Base-by-base conservation (phyloP, 2,797 vertebrate genomes). In the Forpus xanthops region DNA sequence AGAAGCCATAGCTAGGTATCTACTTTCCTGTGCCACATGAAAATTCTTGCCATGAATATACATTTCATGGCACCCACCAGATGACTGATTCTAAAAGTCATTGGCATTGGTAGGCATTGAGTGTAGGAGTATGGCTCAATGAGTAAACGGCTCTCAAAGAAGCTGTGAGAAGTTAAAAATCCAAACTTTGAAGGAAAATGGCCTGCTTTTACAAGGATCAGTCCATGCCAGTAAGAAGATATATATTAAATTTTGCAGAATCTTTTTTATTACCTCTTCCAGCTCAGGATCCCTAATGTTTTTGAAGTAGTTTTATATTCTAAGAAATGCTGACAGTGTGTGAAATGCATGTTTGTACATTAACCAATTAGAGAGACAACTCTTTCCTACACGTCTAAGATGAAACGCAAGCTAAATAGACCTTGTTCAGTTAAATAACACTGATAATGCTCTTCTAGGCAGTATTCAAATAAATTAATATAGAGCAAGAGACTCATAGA, bases 11-110 rank as follows among this genome's bases (percentile, higher is more conserved):
- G 50, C 25, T 39, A 42, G 39, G 3, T 67, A 27, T 28, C 27
- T 64, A 6, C 24, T 35, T 60, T 71, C 35, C 25, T 56, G 8
- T 30, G 15, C 8, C 15, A 33, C 13, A 25, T n/a, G 42, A 33
- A 64, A 21, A 55, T 19, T 58, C 35, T 44, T 77, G 21, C 15
- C 0, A 0, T 33, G n/a, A 56, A 6, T 23, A 33, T 55, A n/a
- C 20, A 7, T 93, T 95, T 96, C 78, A 92, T 80, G 82, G 78
- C 41, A 90, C 30, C 20, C 61, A 77, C 52, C 80, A 93, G 56
- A 65, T 17, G 35, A 85, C 8, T 50, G 68, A n/a, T 89, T 76
- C 65, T 90, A 47, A 84, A 96, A 96, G 66, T 81, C 58, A 66
- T 27, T 66, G 66, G 19, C 50, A 68, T 62, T 58, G 73, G 83